Evolutionary conservation across 2,797 vertebrate species (phyloP).

Genomic region (Chrosomus eos): DNA sequence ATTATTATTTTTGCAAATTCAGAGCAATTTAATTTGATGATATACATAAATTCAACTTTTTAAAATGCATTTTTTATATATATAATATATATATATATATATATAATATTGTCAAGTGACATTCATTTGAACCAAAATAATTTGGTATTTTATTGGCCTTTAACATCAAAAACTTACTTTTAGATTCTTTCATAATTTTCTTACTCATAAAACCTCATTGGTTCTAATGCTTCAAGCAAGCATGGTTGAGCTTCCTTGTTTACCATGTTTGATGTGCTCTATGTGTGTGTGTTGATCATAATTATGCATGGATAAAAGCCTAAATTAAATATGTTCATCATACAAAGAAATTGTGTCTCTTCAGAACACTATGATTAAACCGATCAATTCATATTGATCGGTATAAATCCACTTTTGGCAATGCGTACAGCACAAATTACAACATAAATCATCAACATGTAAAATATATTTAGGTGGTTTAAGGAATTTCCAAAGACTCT

Average conservation of each 20-base stretch:
- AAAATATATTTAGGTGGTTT: no score
- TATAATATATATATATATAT: not conserved
- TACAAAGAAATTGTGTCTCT: not conserved
- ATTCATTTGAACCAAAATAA: not conserved
- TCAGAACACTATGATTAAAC: not conserved
- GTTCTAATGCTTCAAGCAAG: not conserved
- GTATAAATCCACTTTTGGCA: not conserved
- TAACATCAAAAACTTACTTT: no score
- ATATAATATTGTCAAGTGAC: not conserved
- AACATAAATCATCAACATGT: not conserved
- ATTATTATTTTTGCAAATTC: not conserved
- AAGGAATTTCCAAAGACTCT: no score
- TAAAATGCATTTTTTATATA: not conserved
- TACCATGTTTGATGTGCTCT: not conserved
- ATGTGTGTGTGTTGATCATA: not conserved
- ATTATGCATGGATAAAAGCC: not conserved
- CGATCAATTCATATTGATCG: not conserved
- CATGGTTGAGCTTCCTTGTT: not conserved
- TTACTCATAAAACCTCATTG: not conserved
- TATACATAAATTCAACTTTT: not conserved
- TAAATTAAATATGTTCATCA: not conserved
- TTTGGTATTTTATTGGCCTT: no score
- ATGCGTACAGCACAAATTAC: not conserved
- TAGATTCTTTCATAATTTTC: not conserved
- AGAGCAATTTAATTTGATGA: not conserved